phyloP scores from a whole-genome alignment of 2,888 invertebrate genomes.

The Erpobdella octoculata region DNA sequence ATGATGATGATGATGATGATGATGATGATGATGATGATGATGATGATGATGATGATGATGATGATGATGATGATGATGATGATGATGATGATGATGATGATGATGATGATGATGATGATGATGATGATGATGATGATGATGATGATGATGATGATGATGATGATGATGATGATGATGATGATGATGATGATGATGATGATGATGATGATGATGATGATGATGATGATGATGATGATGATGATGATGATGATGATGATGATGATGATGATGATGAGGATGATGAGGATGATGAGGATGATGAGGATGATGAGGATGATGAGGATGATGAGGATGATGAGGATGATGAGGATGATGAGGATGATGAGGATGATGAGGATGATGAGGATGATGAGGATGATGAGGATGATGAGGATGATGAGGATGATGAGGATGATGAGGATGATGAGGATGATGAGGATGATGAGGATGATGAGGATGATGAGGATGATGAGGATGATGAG shows the following conservation, averaged over 20 bases:
- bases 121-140: background rate
- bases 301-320: background rate
- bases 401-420: too few species aligned
- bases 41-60: background rate
- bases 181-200: background rate
- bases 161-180: background rate
- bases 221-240: background rate
- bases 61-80: slow-evolving; percentile 11
- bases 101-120: background rate
- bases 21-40: slow-evolving; percentile 17
- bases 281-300: background rate
- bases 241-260: background rate
- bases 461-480: too few species aligned
- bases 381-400: too few species aligned
- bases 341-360: too few species aligned
- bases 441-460: too few species aligned
- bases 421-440: too few species aligned
- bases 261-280: background rate
- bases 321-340: background rate
- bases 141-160: background rate
- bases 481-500: too few species aligned
- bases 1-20: slow-evolving; percentile 9
- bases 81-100: background rate
- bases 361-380: too few species aligned
- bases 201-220: slow-evolving; percentile 12